Conservation (phyloP, 2,888 invertebrate species). For the Philhelius pedissequus region DNA sequence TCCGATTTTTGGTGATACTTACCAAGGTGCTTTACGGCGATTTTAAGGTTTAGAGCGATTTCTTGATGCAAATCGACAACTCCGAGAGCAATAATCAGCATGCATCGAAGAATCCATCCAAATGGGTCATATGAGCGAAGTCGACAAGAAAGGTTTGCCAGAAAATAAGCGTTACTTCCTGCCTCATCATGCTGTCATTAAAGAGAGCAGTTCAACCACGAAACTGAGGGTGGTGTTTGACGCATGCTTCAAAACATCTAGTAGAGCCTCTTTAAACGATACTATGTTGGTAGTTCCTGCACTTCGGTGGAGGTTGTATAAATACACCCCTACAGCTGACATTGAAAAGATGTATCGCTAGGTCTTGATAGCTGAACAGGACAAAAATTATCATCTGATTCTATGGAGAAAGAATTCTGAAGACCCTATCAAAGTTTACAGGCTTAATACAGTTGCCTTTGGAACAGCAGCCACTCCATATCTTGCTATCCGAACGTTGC, state of each 20-base stretch:
- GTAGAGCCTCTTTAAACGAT: conserved; percentile 51
- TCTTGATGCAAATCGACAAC: background rate
- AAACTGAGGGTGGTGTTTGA: conserved; percentile 52
- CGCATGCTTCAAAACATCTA: background rate
- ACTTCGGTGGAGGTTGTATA: conserved; percentile 38
- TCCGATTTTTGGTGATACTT: background rate
- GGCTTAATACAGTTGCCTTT: too few relatives aligned
- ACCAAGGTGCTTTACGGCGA: background rate
- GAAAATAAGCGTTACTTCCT: conserved; percentile 23
- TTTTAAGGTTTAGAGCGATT: background rate
- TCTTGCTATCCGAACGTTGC: too few relatives aligned
- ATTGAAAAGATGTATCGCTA: conserved; percentile 67
- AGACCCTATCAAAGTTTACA: background rate
- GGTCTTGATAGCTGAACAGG: conserved; percentile 32
- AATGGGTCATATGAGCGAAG: conserved; percentile 6
- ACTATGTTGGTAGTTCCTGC: conserved; percentile 2
- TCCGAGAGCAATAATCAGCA: background rate
- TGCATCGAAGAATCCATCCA: too few relatives aligned
- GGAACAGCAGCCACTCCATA: too few relatives aligned
- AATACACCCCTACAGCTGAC: conserved; percentile 61
- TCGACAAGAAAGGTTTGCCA: background rate
- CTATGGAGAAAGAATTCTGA: conserved; percentile 15
- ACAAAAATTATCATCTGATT: conserved; percentile 57
- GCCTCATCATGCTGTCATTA: conserved; percentile 15
- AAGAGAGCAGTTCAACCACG: conserved; percentile 42